Conservation (phyloP, 2,113 vertebrate genomes). For the Aegotheles bennettii region DNA sequence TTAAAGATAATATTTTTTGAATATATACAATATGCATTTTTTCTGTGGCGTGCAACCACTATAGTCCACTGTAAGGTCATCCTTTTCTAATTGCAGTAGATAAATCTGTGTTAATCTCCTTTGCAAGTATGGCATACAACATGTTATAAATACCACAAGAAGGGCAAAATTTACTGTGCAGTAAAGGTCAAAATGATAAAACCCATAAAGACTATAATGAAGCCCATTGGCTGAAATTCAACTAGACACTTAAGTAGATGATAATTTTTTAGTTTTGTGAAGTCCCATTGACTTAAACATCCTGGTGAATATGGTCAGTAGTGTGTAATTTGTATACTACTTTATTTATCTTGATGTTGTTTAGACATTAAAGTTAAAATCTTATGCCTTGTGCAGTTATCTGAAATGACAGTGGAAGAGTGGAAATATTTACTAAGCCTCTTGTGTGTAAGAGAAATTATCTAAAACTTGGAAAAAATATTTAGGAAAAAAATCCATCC, state of each 20-base stretch:
- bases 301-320: background rate
- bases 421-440: background rate
- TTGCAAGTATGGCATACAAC: constrained; percentile 31
- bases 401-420: background rate
- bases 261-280: constrained; percentile 5
- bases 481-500: background rate
- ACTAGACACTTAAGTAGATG: background rate
- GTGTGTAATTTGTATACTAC: background rate
- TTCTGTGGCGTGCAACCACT: background rate
- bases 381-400: background rate
- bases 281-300: background rate
- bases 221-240: constrained; percentile 26
- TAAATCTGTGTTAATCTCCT: constrained; percentile 54
- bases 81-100: constrained; percentile 23
- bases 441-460: background rate
- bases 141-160: constrained; percentile 53
- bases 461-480: background rate
- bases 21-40: background rate
- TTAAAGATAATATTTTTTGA: background rate
- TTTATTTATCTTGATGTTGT: background rate
- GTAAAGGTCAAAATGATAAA: constrained; percentile 55
- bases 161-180: constrained; percentile 16
- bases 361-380: background rate
- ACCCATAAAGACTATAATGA: constrained; percentile 10
- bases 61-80: background rate